Base-by-base conservation (phyloP, 2,113 vertebrate species). In the Procapra przewalskii region DNA sequence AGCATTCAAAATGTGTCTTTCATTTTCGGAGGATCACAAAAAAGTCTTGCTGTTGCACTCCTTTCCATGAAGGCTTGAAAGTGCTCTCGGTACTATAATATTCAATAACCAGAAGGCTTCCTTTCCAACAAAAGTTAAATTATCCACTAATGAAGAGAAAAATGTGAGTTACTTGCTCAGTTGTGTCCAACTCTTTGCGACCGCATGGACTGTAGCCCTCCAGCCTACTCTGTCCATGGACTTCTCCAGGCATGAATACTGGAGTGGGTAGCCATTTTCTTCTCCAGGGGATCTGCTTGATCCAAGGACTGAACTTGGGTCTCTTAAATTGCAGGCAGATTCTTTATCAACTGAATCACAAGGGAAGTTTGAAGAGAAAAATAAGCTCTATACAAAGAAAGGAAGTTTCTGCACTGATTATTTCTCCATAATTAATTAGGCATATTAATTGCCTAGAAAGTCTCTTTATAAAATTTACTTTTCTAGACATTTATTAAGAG, bases 61-160 rank as follows among this genome's bases (percentile, higher is more conserved):
- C 29, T 90, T 13, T 29, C 6, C 67, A 14, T 31, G 36, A 29
- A 2, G 10, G 50, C 52, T 60, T 80, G 29, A 5, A 52, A 60
- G 7, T 45, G 15, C 4, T 79, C 1, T 33, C 57, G 0, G 25
- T 36, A 48, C 50, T 54, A 27, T 3, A 13, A 0, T 67, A 31
- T 50, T 91, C 64, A 71, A 17, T 71, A 85, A 62, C 71, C 4
- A 85, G 52, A 55, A 8, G 31, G 5, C 33, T 85, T 67, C 94
- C 4, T 59, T 79, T 94, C 12, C 6, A 88, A 36, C 31, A 77
- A 45, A 84, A 62, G 7, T n/a, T 14, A 5, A 82, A 75, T 79
- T 89, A 2, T 2, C 15, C 19, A 50, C 59, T 79, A 71, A n/a
- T 31, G 14, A 88, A 80, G 16, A 91, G 29, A 55, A 82, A 87